phyloP scores from a whole-genome alignment of 2,113 vertebrate species.

The Petromus typicus region DNA sequence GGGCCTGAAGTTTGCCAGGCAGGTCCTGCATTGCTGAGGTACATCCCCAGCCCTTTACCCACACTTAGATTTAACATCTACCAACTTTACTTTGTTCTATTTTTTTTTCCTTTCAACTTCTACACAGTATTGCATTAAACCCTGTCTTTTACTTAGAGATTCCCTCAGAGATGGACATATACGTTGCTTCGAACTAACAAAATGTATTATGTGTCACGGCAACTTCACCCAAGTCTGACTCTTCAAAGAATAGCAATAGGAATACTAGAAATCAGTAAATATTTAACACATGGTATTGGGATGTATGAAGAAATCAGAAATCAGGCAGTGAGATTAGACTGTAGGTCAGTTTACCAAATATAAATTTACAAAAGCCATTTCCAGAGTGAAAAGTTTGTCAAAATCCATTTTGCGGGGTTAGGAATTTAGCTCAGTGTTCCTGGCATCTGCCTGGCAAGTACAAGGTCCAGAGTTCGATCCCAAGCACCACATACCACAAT shows the following conservation, averaged over 20 bases:
- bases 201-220: not conserved
- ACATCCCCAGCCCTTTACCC: not conserved
- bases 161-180: not conserved
- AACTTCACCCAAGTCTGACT: not conserved
- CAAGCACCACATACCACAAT: no score
- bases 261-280: not conserved
- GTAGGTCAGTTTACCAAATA: not conserved
- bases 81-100: not conserved
- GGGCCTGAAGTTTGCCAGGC: no score
- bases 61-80: not conserved
- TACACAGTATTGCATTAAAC: not conserved
- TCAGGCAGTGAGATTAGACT: not conserved
- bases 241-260: not conserved
- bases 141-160: not conserved
- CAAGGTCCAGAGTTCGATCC: no score
- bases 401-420: constrained; percentile 1
- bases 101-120: not conserved
- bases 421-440: no score
- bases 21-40: no score
- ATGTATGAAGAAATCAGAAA: not conserved
- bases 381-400: not conserved
- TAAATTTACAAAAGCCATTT: constrained; percentile 14
- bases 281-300: not conserved
- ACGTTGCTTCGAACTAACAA: not conserved
- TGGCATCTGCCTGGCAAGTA: no score